Base-by-base conservation (phyloP, 2,113 vertebrate genomes). In the Petrocephalus zakoni region DNA sequence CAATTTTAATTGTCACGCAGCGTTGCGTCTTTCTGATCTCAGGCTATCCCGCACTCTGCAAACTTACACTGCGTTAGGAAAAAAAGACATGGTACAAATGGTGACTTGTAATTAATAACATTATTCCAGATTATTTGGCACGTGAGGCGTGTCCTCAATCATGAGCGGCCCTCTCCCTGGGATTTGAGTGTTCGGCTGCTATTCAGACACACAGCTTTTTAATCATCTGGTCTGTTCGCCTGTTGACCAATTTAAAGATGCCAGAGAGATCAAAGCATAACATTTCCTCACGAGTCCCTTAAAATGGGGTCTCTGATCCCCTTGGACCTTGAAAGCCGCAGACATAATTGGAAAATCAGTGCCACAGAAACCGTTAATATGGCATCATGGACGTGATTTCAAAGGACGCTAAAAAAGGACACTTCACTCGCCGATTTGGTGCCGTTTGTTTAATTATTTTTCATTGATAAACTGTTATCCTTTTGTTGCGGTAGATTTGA, bases 331-430 rank as follows among this genome's bases (percentile, higher is more conserved):
- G 11, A 52, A 85, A 85, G 17, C 13, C 21, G 17, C 81, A 85
- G 82, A 85, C 82, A 52, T 49, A 85, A 85, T n/a, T 85, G 82
- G 22, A 25, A 85, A 85, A 85, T 25, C 46, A 85, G 82, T 51
- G 82, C 46, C 82, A 85, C 10, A 85, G 47, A 85, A 49, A 85
- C 47, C 34, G 34, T 42, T 51, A 52, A 85, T 85, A 52, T 51
- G 1, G 22, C 46, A 85, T 85, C 47, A 85, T 51, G 11, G 82
- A 11, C 4, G 82, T 52, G 19, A 52, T 85, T 51, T 85, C 22
- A 84, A 52, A 84, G 82, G 42, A 84, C 42, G 22, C 81, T 83
- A 51, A 83, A 51, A 22, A 51, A 84, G 42, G n/a, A 84, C 0
- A 51, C n/a, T 52, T 46, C 1, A 21, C 25, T 85, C 51, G 19